Evolutionary conservation across 2,888 invertebrate species (phyloP), one percentile per base, ranked within the genome.

Genomic region (Chalcosyrphus nemorum): DNA sequence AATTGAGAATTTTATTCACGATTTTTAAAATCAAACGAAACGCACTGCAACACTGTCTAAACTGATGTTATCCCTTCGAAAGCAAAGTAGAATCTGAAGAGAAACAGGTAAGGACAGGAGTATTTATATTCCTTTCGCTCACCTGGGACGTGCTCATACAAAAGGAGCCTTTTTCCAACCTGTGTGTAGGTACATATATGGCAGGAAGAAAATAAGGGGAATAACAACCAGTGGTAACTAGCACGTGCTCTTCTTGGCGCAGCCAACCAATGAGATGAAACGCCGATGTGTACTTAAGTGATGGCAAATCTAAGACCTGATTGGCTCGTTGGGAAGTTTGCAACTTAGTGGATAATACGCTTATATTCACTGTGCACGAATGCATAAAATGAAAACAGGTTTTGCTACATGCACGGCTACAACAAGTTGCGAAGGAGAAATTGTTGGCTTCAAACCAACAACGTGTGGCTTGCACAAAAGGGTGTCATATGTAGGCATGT

Each of bases 181-280:
- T 52, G 66, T 27, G 13, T 65, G 61, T 29, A 11, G 4, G 11
- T 41, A 19, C 13, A 21, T 47, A 47, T n/a, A 13, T 15, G 35
- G 21, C 29, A 27, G 68, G 17, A 57, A 15, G 15, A 56, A 41
- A 47, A 43, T 52, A 41, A 76, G 66, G 71, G 74, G 47, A 27
- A 72, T n/a, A 72, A 54, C 19, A 45, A 52, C 54, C 17, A 76
- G 38, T 71, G 71, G 80, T 63, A 68, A 61, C 65, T 45, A 90
- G 91, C 91, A 91, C 90, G 91, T 91, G 91, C 90, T 88, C 87
- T 81, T 84, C 70, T 27, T 80, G 45, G 56, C n/a, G n/a, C 21
- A 68, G 38, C 56, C 87, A 78, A 87, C 90, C 90, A 90, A 90
- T 91, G 86, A 86, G 85, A 86, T 81, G 17, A 63, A 85, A 81